Conservation (phyloP, 1,140 invertebrate species). For the Drosophila sturtevanti region DNA sequence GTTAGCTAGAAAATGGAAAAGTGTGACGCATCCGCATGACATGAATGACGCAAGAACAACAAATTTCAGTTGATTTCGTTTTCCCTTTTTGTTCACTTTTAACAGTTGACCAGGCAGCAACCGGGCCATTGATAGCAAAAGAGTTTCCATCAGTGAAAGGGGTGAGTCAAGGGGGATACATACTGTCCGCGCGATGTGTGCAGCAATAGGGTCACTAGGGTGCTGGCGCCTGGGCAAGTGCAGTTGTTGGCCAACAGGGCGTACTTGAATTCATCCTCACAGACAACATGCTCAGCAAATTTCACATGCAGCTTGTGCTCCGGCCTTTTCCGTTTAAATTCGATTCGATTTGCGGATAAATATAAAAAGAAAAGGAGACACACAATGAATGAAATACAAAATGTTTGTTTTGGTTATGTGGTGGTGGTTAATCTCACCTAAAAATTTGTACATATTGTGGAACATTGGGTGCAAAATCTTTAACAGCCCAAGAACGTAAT, state of each 20-base stretch:
- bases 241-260: constrained; percentile 98
- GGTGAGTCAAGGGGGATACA: constrained; percentile 39
- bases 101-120: constrained; percentile 48
- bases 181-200: constrained; percentile 97
- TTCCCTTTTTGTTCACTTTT: constrained; percentile 30
- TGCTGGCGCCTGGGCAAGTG: constrained; percentile 97
- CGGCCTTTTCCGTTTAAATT: constrained; percentile 85
- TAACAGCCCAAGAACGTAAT: constrained; percentile 98
- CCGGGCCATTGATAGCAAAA: not conserved
- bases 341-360: constrained; percentile 15
- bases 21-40: constrained; percentile 46
- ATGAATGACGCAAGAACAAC: constrained; percentile 36
- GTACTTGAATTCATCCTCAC: constrained; percentile 99
- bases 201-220: constrained; percentile 95
- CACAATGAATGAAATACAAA: constrained; percentile 41
- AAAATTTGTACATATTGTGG: constrained; percentile 99
- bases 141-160: not conserved
- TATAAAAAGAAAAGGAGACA: constrained; percentile 11
- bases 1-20: not conserved
- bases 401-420: not conserved
- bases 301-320: constrained; percentile 99
- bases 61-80: constrained; percentile 10
- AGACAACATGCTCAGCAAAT: constrained; percentile 98
- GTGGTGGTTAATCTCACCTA: no score
- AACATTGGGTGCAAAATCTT: constrained; percentile 97